Percentiles rank a stretch among this genome's conserved stretches.
These are phyloP conservation scores for Noctua pronuba DNA, from an alignment of 2,888 invertebrate genomes.

Conservation along the genomic window DNA sequence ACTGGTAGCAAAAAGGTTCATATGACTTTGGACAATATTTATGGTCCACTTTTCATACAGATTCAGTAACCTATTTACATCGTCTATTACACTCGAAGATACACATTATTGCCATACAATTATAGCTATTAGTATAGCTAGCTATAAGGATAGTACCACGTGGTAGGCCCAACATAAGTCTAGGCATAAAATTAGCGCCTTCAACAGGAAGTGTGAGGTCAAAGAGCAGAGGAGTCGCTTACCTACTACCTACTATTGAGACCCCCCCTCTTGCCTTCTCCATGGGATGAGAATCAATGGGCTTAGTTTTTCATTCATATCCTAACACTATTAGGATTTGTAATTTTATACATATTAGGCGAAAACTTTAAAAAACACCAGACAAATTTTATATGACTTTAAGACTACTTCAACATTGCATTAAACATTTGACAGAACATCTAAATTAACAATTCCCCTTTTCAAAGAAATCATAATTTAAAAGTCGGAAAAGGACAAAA, in stretches of 20 bases:
- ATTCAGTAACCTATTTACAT: not conserved
- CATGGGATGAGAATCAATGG: conserved; percentile 49
- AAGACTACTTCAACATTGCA: not conserved
- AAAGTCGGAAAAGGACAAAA: conserved; percentile 14
- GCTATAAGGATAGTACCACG: not conserved
- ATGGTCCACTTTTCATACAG: not conserved
- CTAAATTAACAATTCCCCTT: conserved; percentile 3
- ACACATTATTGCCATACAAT: not conserved
- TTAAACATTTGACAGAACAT: not conserved
- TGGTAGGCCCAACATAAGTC: not conserved
- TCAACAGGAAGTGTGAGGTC: conserved; percentile 40
- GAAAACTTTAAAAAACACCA: not conserved
- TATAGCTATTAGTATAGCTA: not conserved
- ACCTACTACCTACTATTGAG: conserved; percentile 25
- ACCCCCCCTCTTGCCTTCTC: not conserved
- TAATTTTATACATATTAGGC: not conserved
- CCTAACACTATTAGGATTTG: not conserved
- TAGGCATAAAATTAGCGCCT: conserved; percentile 26
- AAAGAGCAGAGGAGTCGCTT: conserved; percentile 43
- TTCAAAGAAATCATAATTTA: not conserved
- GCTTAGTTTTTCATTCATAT: conserved; percentile 41
- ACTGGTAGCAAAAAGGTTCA: not conserved
- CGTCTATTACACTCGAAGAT: not conserved
- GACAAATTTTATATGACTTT: not conserved
- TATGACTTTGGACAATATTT: not conserved